These are phyloP conservation scores for Blomia tropicalis DNA, from an alignment of 2,888 invertebrate genomes.

Conservation along the genomic window DNA sequence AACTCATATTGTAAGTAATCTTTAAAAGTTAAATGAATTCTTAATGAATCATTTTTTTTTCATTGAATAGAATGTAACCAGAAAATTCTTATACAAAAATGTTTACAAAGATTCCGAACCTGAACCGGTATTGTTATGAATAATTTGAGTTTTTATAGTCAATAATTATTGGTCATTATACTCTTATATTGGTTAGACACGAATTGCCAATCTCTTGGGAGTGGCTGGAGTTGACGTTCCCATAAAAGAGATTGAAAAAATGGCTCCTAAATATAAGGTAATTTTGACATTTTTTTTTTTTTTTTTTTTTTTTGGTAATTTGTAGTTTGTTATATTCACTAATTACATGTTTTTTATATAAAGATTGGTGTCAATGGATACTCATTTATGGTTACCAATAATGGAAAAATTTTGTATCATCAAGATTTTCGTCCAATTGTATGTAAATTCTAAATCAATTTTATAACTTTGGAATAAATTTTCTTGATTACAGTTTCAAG, in stretches of 20 bases:
- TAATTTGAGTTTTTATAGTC: constrained; percentile 1
- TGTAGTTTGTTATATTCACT: not conserved
- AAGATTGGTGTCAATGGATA: constrained; percentile 89
- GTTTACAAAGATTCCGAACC: constrained; percentile 55
- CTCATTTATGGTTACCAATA: constrained; percentile 86
- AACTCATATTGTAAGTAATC: constrained; percentile 50
- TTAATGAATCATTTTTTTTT: not conserved
- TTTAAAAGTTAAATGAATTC: not conserved
- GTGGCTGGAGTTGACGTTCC: constrained; percentile 95
- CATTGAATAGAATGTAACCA: constrained; percentile 67
- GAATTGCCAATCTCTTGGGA: constrained; percentile 66
- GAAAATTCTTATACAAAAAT: constrained; percentile 85
- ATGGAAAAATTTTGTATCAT: constrained; percentile 85
- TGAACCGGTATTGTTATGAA: not conserved
- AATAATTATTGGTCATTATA: not conserved
- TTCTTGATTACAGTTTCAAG: constrained; percentile 13
- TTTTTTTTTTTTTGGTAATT: not conserved
- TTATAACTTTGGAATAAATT: not conserved
- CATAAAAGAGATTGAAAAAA: constrained; percentile 79
- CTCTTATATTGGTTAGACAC: not conserved
- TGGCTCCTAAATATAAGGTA: constrained; percentile 54
- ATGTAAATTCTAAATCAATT: not conserved
- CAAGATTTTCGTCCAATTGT: constrained; percentile 85
- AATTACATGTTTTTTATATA: not conserved
- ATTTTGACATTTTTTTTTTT: not conserved